phyloP scores from a whole-genome alignment of 1,140 invertebrate species.

The Centruroides sculpturatus region DNA sequence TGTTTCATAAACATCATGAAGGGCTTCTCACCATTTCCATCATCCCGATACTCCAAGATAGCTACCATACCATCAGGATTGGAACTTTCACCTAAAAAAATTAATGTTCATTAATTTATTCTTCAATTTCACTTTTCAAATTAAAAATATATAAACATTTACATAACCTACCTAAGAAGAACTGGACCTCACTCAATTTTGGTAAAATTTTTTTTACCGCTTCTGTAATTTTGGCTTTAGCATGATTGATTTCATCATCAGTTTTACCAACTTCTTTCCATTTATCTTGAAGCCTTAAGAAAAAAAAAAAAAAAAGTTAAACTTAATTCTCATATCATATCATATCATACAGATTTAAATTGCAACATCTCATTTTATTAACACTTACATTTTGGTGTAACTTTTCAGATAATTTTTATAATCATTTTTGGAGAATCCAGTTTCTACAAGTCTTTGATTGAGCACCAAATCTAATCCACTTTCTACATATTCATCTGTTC shows the following conservation, averaged over 20 bases:
- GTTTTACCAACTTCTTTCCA: conserved; percentile 52
- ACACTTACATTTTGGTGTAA: conserved; percentile 83
- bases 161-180: conserved; percentile 52
- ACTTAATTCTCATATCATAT: background rate
- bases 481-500: conserved; percentile 53
- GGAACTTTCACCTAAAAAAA: conserved; percentile 67
- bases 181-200: conserved; percentile 74
- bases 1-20: conserved; percentile 93
- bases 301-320: conserved; percentile 19
- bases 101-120: too few species aligned
- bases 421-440: conserved; percentile 43
- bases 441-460: conserved; percentile 77
- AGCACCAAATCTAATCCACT: conserved; percentile 83
- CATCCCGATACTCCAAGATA: conserved; percentile 81
- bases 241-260: conserved; percentile 28
- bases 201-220: conserved; percentile 85
- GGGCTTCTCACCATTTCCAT: conserved; percentile 61
- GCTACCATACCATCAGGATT: conserved; percentile 87
- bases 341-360: background rate
- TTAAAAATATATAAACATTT: conserved; percentile 10
- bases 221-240: conserved; percentile 82
- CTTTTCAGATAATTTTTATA: conserved; percentile 87
- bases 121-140: too few species aligned
- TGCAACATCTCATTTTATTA: background rate
- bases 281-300: conserved; percentile 57